Conservation (phyloP, 1,140 invertebrate genomes). For the Sweltsa coloradensis region DNA sequence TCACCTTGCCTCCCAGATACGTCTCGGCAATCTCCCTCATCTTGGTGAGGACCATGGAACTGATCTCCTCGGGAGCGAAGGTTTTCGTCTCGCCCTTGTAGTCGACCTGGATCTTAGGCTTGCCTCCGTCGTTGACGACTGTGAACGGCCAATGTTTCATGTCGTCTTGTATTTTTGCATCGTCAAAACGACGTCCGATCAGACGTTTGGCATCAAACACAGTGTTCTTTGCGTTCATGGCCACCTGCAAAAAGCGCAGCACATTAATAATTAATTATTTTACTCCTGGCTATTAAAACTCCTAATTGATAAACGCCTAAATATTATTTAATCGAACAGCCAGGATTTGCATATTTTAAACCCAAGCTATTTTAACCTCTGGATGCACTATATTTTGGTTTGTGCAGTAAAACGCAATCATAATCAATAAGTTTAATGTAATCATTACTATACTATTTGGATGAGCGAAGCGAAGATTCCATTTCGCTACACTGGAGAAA, state of each 20-base stretch:
- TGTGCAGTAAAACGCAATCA: no score
- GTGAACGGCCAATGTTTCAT: slow-evolving; percentile 67
- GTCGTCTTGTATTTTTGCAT: slow-evolving; percentile 56
- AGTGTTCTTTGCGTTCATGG: slow-evolving; percentile 62
- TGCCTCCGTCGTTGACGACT: slow-evolving; percentile 47
- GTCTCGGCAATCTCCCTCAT: slow-evolving; percentile 34
- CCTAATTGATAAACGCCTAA: no score
- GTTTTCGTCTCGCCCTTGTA: slow-evolving; percentile 37
- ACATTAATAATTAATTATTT: no score
- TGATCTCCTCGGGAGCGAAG: slow-evolving; percentile 39
- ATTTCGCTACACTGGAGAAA: no score
- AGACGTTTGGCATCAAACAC: slow-evolving; percentile 53
- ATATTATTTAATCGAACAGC: no score
- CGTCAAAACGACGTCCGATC: slow-evolving; percentile 51
- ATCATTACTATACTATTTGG: no score
- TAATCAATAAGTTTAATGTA: no score
- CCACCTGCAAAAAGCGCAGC: slow-evolving; percentile 25
- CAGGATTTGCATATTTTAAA: no score
- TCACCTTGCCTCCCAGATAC: slow-evolving; percentile 22
- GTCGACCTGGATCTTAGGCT: slow-evolving; percentile 54
- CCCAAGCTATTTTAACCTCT: no score
- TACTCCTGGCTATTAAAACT: no score
- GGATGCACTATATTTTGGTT: no score
- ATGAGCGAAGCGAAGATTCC: no score
- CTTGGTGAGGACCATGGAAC: slow-evolving; percentile 39